Percentiles rank a stretch among this genome's conserved stretches.
These are phyloP conservation scores for Pangasius sanitwongsei DNA, from an alignment of 2,797 vertebrate genomes.

Conservation along the genomic window DNA sequence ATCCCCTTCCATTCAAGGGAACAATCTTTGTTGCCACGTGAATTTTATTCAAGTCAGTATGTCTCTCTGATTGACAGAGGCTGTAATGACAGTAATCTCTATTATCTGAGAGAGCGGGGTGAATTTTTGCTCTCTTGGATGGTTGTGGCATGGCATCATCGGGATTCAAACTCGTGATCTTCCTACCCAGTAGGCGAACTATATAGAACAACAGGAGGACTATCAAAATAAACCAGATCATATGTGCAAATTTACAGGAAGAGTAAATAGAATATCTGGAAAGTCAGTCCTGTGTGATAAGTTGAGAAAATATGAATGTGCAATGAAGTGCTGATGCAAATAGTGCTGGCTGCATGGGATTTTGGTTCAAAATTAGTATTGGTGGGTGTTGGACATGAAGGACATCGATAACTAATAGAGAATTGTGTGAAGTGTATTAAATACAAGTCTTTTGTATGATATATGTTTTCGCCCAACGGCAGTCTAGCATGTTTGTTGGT, in stretches of 20 bases:
- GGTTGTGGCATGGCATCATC: not conserved
- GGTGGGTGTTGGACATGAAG: not conserved
- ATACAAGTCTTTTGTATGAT: not conserved
- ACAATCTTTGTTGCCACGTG: not conserved
- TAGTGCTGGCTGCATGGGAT: not conserved
- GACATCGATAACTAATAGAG: not conserved
- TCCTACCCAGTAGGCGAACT: not conserved
- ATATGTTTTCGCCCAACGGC: not conserved
- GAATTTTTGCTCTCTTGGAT: not conserved
- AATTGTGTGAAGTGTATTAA: not conserved
- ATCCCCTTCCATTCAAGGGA: not conserved
- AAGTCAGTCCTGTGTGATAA: not conserved
- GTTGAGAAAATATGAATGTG: not conserved
- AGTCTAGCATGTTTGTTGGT: constrained; percentile 1
- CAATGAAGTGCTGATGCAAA: not conserved
- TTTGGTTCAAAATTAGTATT: not conserved
- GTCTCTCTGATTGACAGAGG: not conserved
- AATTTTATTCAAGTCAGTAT: not conserved
- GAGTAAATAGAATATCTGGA: not conserved
- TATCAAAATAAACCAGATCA: not conserved
- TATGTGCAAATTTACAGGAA: not conserved
- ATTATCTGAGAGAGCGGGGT: not conserved
- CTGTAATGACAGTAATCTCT: not conserved
- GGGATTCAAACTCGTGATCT: not conserved
- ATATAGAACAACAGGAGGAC: not conserved